Percentiles rank a stretch among this genome's conserved stretches.
Evolutionary conservation across 2,797 vertebrate species (phyloP).

Genomic region (Lophotriccus pileatus): DNA sequence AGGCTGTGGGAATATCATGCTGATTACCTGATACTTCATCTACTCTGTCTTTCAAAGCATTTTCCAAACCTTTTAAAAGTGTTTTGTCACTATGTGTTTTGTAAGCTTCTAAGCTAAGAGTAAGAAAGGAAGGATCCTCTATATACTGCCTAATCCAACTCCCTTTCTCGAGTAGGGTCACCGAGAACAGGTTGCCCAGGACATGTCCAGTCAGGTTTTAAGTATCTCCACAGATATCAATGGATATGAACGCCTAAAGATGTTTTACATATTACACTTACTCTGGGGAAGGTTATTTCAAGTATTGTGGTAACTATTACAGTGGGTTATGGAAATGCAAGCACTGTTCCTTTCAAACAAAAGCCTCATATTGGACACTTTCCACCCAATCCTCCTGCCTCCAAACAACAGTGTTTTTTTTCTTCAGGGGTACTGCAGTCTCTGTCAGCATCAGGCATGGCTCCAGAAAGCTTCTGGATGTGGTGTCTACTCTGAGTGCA

Average conservation of each 20-base stretch:
- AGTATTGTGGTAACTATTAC: neutral
- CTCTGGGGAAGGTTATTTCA: neutral
- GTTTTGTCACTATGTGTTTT: neutral
- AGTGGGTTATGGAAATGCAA: neutral
- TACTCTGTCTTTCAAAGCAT: neutral
- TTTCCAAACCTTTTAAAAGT: neutral
- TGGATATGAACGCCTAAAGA: neutral
- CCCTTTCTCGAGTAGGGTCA: neutral
- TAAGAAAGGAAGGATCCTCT: neutral
- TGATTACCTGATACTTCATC: neutral
- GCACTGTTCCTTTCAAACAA: neutral
- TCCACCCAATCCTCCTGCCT: neutral
- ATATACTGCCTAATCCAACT: accelerated
- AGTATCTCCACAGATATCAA: neutral
- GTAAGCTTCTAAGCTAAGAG: neutral
- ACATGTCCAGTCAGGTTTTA: neutral
- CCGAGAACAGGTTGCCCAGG: accelerated
- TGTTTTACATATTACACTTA: neutral
- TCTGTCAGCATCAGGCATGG: neutral
- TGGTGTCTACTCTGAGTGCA: neutral
- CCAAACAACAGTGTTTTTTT: neutral
- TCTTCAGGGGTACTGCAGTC: neutral
- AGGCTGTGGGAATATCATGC: neutral
- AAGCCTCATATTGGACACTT: neutral
- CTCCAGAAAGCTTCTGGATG: neutral